Evolutionary conservation across 2,113 vertebrate species (phyloP).

Genomic region (Prolemur simus): DNA sequence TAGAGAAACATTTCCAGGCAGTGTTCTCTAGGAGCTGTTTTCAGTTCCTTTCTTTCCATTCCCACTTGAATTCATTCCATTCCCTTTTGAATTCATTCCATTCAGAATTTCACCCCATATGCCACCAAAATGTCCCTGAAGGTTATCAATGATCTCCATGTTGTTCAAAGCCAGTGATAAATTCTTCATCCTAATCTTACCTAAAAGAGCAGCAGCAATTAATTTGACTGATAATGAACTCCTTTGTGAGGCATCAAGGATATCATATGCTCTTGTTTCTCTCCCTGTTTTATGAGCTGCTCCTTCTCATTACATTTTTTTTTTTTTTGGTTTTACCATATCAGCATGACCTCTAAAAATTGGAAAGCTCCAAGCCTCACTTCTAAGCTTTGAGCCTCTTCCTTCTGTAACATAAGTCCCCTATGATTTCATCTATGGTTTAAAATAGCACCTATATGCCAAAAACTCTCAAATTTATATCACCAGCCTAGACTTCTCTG

Average conservation of each 20-base stretch:
- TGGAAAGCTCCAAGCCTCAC: neutral
- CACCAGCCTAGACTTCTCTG: neutral
- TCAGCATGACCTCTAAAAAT: neutral
- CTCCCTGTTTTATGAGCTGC: neutral
- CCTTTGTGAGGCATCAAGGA: neutral
- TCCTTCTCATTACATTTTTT: neutral
- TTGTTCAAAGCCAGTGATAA: constrained; percentile 6
- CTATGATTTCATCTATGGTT: neutral
- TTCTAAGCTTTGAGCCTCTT: neutral
- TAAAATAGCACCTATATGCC: neutral
- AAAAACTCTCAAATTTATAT: neutral
- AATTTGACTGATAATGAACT: neutral
- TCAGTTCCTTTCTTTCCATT: neutral
- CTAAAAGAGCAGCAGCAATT: neutral
- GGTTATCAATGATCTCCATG: neutral
- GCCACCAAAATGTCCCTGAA: neutral
- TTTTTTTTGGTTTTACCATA: neutral
- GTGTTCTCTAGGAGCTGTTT: neutral
- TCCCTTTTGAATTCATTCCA: constrained; percentile 1
- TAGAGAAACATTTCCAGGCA: neutral
- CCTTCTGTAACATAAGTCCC: neutral
- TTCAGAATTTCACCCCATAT: neutral
- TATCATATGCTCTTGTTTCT: neutral
- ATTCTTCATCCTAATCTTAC: neutral
- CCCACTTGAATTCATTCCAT: neutral